These are phyloP conservation scores for Xenopus laevis DNA, from an alignment of 2,113 vertebrate species.

Conservation along the genomic window DNA sequence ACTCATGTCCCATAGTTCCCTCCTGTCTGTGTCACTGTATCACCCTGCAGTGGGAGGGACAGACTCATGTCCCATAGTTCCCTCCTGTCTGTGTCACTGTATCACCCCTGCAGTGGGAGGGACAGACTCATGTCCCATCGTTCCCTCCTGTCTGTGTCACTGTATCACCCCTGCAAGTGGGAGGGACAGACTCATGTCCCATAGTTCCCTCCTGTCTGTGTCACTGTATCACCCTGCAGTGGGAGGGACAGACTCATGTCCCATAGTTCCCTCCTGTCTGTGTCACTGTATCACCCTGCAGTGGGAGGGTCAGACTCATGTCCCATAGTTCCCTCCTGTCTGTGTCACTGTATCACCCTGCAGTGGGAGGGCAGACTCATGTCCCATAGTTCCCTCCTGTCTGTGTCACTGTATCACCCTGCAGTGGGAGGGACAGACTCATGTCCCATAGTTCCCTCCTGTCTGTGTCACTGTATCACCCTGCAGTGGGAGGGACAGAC, in stretches of 20 bases:
- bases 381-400: neutral
- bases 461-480: neutral
- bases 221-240: neutral
- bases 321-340: neutral
- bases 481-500: constrained; percentile 3
- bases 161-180: neutral
- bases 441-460: neutral
- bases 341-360: neutral
- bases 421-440: neutral
- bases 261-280: constrained; percentile 6
- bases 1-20: neutral
- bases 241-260: neutral
- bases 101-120: too few species aligned
- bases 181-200: constrained; percentile 3
- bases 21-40: neutral
- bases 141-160: neutral
- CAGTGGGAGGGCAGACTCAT: neutral
- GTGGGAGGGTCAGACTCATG: neutral
- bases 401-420: constrained; percentile 3
- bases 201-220: neutral
- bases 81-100: constrained; percentile 1
- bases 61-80: neutral
- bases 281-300: neutral
- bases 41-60: neutral
- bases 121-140: neutral